phyloP scores from a whole-genome alignment of 2,888 invertebrate genomes.

The Barypeithes pellucidus region DNA sequence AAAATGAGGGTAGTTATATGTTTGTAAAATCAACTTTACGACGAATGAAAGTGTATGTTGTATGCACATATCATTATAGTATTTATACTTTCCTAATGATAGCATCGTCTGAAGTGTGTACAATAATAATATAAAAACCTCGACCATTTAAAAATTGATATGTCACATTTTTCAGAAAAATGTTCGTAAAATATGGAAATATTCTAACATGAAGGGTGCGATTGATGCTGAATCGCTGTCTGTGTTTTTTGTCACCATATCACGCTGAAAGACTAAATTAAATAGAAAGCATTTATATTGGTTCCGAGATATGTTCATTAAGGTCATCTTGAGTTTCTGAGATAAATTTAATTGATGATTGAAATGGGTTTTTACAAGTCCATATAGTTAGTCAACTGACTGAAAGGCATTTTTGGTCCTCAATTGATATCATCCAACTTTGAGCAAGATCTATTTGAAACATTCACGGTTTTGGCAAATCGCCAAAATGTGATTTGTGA shows the following conservation, averaged over 20 bases:
- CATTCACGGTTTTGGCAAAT: too few species aligned
- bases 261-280: conserved; percentile 2
- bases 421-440: too few species aligned
- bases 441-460: too few species aligned
- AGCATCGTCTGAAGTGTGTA: conserved; percentile 66
- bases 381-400: too few species aligned
- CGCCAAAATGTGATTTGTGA: too few species aligned
- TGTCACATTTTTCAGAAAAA: conserved; percentile 50
- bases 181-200: conserved; percentile 58
- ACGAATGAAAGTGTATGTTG: conserved; percentile 65
- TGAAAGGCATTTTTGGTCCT: too few species aligned
- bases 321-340: not conserved
- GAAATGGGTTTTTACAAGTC: not conserved
- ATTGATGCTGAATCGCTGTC: conserved; percentile 1
- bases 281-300: not conserved
- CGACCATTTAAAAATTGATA: conserved; percentile 65
- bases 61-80: conserved; percentile 71
- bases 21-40: conserved; percentile 54
- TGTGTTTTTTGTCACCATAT: not conserved
- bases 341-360: not conserved
- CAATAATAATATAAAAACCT: conserved; percentile 66
- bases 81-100: conserved; percentile 69
- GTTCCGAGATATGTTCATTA: not conserved
- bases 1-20: conserved; percentile 19
- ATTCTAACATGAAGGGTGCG: not conserved